Percentiles rank a stretch among this genome's conserved stretches.
Evolutionary conservation across 1,140 invertebrate species (phyloP).

Genomic region (Ooceraea biroi): DNA sequence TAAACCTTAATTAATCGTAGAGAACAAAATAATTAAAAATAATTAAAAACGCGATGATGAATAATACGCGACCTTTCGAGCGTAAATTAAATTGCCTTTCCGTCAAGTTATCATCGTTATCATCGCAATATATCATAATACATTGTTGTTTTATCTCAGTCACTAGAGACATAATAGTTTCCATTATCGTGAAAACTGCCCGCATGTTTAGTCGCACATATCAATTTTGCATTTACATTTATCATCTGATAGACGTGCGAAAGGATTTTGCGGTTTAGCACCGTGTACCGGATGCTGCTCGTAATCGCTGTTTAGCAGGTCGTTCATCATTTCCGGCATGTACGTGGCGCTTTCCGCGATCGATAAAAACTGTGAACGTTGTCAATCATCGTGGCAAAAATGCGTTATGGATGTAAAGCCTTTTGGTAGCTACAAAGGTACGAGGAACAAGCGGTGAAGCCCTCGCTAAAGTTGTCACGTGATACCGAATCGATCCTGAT

Average conservation of each 20-base stretch:
- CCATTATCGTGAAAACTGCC: not conserved
- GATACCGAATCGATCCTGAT: not conserved
- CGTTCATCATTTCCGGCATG: conserved; percentile 44
- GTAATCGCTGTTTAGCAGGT: conserved; percentile 42
- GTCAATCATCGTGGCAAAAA: not conserved
- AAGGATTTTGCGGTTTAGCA: not conserved
- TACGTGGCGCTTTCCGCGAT: conserved; percentile 32
- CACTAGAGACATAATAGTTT: not conserved
- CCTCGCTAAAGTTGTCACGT: not conserved
- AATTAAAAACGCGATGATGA: not conserved
- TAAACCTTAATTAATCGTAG: not conserved
- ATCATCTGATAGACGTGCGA: not conserved
- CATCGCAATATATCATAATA: not conserved
- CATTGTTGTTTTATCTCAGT: too few relatives aligned
- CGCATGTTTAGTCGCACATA: not conserved
- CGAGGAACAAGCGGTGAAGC: not conserved
- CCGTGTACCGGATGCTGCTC: not conserved
- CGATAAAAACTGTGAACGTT: conserved; percentile 34
- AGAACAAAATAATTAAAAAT: not conserved
- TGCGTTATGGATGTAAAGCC: not conserved
- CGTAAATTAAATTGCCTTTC: too few relatives aligned
- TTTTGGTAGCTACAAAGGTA: not conserved
- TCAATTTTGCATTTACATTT: not conserved
- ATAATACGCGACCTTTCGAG: conserved; percentile 5
- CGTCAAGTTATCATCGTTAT: too few relatives aligned